A percentile compares a stretch with the other conserved stretches of the same genome.
These are phyloP conservation scores for Dysmachus trigonus DNA, from an alignment of 2,888 invertebrate species.

Conservation along the genomic window DNA sequence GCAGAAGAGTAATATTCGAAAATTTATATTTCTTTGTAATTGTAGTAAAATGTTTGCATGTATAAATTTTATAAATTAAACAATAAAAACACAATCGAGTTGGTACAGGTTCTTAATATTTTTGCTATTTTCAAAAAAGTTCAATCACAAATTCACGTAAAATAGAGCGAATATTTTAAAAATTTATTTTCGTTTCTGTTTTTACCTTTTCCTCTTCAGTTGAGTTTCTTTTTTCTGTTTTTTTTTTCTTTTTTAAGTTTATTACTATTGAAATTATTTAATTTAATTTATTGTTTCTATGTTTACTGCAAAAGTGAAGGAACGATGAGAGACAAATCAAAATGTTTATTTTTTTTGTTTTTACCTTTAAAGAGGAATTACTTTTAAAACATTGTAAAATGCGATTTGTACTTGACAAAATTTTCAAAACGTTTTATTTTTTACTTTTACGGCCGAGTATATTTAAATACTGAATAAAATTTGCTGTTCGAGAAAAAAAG, in stretches of 20 bases:
- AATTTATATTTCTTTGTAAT: too few species aligned
- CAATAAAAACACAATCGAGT: not conserved
- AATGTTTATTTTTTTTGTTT: too few species aligned
- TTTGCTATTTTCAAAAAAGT: not conserved
- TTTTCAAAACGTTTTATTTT: conserved; percentile 35
- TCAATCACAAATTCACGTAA: not conserved
- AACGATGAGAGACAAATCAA: not conserved
- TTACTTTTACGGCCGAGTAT: not conserved
- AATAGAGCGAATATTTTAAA: not conserved
- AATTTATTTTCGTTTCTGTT: not conserved
- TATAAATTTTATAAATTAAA: not conserved
- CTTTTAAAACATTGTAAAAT: not conserved
- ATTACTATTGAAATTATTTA: not conserved
- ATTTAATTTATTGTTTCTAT: conserved; percentile 2
- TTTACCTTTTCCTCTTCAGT: not conserved
- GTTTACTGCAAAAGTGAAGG: not conserved
- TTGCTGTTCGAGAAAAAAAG: not conserved
- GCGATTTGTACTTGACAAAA: conserved; percentile 13
- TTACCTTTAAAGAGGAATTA: not conserved
- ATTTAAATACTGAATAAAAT: not conserved
- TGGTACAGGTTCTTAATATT: not conserved
- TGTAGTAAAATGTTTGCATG: not conserved
- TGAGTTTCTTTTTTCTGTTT: conserved; percentile 24
- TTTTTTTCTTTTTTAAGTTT: not conserved
- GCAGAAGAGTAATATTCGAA: too few species aligned